phyloP scores from a whole-genome alignment of 2,113 vertebrate genomes.

The Eurystomus gularis region DNA sequence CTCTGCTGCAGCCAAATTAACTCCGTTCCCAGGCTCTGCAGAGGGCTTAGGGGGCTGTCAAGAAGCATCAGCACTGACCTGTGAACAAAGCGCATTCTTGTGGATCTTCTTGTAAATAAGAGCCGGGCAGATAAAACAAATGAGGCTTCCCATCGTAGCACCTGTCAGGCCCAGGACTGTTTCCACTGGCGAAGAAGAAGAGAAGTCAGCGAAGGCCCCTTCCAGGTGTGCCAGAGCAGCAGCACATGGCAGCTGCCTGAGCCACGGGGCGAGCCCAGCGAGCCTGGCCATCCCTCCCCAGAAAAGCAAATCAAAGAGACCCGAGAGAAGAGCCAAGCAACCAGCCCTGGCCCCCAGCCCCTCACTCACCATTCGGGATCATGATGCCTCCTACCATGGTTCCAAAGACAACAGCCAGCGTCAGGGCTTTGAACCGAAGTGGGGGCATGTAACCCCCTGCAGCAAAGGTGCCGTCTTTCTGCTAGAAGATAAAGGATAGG shows the following conservation, averaged over 20 bases:
- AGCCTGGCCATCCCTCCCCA: background rate
- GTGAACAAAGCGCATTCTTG: constrained; percentile 85
- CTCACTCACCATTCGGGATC: constrained; percentile 90
- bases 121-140: constrained; percentile 97
- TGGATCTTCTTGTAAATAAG: constrained; percentile 95
- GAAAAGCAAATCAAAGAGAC: background rate
- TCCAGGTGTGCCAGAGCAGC: background rate
- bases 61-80: constrained; percentile 77
- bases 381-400: constrained; percentile 97
- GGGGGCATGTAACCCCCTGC: constrained; percentile 97
- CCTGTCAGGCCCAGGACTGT: constrained; percentile 95
- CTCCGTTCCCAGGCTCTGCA: background rate
- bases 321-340: background rate
- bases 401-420: constrained; percentile 90
- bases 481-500: constrained; percentile 69
- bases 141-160: constrained; percentile 97
- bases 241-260: rapidly evolving
- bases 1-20: background rate
- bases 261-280: background rate
- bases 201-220: constrained; percentile 11
- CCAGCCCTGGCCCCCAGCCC: background rate
- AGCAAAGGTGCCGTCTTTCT: constrained; percentile 95
- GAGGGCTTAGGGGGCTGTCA: background rate
- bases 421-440: constrained; percentile 94
- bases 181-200: constrained; percentile 83